These are phyloP conservation scores for Pseudoatta argentina DNA, from an alignment of 1,140 invertebrate species.

Conservation along the genomic window DNA sequence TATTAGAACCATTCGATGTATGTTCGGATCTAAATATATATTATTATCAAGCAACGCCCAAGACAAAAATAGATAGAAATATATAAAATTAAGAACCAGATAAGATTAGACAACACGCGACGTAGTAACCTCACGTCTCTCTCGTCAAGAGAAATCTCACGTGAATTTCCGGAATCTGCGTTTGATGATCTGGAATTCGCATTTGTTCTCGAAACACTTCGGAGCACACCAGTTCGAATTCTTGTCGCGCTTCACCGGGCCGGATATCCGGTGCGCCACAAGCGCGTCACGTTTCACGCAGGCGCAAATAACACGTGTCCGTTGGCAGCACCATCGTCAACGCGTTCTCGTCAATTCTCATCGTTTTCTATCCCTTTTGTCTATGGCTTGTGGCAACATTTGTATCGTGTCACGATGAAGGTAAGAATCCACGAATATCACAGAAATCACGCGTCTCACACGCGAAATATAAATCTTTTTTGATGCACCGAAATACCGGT, in stretches of 20 bases:
- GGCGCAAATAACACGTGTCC: not conserved
- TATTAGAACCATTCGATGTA: no score
- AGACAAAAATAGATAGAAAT: no score
- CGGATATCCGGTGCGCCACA: not conserved
- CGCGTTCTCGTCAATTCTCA: no score
- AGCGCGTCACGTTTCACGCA: not conserved
- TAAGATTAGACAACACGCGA: not conserved
- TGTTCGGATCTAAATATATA: no score
- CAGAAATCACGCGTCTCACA: slow-evolving; percentile 66
- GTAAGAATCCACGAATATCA: slow-evolving; percentile 80
- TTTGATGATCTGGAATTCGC: not conserved
- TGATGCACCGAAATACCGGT: not conserved
- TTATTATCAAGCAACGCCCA: no score
- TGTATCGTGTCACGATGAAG: slow-evolving; percentile 77
- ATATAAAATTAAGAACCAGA: not conserved
- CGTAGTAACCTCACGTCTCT: no score
- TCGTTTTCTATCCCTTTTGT: slow-evolving; percentile 62
- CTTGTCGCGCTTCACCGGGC: not conserved
- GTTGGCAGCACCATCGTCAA: not conserved
- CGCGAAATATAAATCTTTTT: slow-evolving; percentile 1
- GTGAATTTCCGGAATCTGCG: not conserved
- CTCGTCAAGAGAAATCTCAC: not conserved
- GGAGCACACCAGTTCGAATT: not conserved
- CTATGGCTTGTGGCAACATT: slow-evolving; percentile 69
- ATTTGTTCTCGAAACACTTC: not conserved